Evolutionary conservation across 1,140 invertebrate species (phyloP), one percentile per base, ranked within the genome.

Genomic region (Solen grandis): DNA sequence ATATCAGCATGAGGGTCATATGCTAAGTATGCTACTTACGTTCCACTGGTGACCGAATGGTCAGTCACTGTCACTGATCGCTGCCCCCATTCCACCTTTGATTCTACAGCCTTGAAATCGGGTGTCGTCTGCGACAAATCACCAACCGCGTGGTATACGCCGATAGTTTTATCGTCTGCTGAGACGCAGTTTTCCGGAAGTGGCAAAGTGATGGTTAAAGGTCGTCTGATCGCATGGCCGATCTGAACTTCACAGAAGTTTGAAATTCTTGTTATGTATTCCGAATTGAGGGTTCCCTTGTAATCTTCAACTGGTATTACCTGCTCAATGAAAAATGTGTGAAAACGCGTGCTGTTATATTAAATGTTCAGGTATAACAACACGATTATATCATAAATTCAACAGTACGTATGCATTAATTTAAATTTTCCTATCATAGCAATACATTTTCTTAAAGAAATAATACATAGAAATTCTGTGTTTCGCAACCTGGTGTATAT

Each of bases 191-290:
- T 4, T 25, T 1, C 1, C 13, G 62, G 62, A 41, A 66, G 3
- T 5, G 62, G 62, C 33, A 66, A 46, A 25, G 62, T 41, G 29
- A 66, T 66, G n/a, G 16, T 25, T 5, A 66, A 27, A 25, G 62
- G 36, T n/a, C 31, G 5, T 41, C 62, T 66, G 8, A 25, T 41
- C 36, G 38, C 50, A 35, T 66, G 62, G 33, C 50, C 50, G 35
- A 41, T 46, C 29, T 22, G 38, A 1, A 66, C 36, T 22, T 66
- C 62, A n/a, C 62, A 66, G 35, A 66, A 66, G 22, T 66, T 1
- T n/a, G 62, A 66, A 4, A 41, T 66, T 25, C 36, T 41, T 41
- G 5, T 66, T 2, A 66, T 41, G 29, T 25, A 16, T 5, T 66
- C 62, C 29, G 38, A 25, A 27, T 66, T 66, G 2, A 66, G 29